Evolutionary conservation across 2,888 invertebrate genomes (phyloP).

Genomic region (Pristionchus mayeri): DNA sequence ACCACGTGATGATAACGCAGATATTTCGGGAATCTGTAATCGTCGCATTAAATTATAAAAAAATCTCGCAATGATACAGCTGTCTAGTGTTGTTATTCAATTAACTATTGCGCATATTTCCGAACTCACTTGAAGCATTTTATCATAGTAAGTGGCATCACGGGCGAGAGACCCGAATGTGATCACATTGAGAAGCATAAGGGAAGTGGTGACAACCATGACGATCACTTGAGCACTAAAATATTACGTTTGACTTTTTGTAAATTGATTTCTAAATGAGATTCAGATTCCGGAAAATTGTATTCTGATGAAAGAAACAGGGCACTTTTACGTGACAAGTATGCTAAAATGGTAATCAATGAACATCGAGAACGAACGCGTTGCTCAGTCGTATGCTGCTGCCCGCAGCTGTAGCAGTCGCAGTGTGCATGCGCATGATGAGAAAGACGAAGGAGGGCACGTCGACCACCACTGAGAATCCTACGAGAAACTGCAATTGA

Average conservation of each 20-base stretch:
- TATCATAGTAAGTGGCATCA: neutral
- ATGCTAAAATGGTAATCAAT: neutral
- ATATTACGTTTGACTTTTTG: neutral
- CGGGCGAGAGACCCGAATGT: constrained; percentile 1
- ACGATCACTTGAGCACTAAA: neutral
- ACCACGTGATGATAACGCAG: neutral
- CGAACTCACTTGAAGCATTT: neutral
- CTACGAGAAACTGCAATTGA: neutral
- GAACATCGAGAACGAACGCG: neutral
- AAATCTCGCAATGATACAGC: neutral
- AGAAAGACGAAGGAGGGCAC: neutral
- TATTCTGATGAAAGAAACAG: neutral
- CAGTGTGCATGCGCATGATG: constrained; percentile 14
- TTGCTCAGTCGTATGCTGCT: neutral
- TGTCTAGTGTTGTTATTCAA: neutral
- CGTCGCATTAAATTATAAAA: too few species aligned
- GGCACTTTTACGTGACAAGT: neutral
- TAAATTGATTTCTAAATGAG: neutral
- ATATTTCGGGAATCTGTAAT: neutral
- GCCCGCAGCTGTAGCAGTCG: neutral
- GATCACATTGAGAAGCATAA: neutral
- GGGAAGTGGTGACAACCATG: neutral
- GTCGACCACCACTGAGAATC: neutral
- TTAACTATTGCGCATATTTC: neutral
- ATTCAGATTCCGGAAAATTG: neutral